Percentiles rank a stretch among this genome's conserved stretches.
Evolutionary conservation across 2,888 invertebrate species (phyloP).

Genomic region (Cynaeus angustus): DNA sequence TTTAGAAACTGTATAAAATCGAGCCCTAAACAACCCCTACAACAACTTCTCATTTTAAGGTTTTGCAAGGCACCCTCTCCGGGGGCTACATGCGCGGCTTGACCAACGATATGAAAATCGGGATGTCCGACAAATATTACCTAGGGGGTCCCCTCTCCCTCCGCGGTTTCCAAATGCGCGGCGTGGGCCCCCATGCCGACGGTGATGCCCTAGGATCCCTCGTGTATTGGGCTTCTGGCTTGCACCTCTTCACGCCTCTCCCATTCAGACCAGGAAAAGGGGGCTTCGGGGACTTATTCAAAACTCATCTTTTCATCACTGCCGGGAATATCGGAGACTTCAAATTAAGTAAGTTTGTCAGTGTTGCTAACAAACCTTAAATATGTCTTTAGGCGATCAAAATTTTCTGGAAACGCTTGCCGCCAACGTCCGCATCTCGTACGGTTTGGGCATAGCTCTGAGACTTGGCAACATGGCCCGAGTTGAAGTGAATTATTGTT

Average conservation of each 20-base stretch:
- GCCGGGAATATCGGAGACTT: constrained; percentile 85
- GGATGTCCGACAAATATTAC: constrained; percentile 84
- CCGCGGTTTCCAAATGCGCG: constrained; percentile 90
- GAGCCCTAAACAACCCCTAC: no score
- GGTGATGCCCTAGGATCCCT: constrained; percentile 84
- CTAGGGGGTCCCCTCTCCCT: constrained; percentile 92
- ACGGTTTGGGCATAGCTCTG: constrained; percentile 89
- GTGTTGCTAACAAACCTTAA: neutral
- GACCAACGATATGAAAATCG: constrained; percentile 75
- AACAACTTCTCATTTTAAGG: constrained; percentile 71
- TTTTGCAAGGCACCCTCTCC: constrained; percentile 81
- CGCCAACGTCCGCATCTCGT: constrained; percentile 79
- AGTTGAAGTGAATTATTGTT: constrained; percentile 95
- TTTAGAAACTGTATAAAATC: no score
- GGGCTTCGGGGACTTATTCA: constrained; percentile 88
- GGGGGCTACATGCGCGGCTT: constrained; percentile 81
- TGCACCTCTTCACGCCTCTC: constrained; percentile 92
- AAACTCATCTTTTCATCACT: constrained; percentile 92
- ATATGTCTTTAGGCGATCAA: constrained; percentile 31
- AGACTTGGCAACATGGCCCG: constrained; percentile 90
- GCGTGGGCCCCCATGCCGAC: constrained; percentile 90
- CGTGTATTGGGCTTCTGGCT: constrained; percentile 89
- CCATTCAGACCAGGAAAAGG: constrained; percentile 88
- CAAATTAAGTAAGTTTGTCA: constrained; percentile 68
- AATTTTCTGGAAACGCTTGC: constrained; percentile 55